A percentile compares a stretch with the other conserved stretches of the same genome.
Evolutionary conservation across 2,888 invertebrate species (phyloP).

Genomic region (Apotomis betuletana): DNA sequence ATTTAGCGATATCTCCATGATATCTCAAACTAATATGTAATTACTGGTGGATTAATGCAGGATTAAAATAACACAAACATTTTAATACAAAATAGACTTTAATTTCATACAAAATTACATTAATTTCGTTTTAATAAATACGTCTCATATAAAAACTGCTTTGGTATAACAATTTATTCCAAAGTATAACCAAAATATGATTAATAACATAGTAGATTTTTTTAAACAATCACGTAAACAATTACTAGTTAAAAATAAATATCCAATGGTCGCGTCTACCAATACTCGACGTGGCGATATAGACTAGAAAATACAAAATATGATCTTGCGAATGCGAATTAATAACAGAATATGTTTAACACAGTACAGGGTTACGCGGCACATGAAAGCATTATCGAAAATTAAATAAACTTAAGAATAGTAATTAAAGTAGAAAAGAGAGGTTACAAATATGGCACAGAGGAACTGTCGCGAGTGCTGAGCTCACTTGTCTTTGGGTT

Average conservation of each 20-base stretch:
- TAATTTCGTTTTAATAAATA: conserved; percentile 69
- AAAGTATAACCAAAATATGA: conserved; percentile 36
- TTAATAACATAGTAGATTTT: conserved; percentile 35
- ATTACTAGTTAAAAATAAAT: conserved; percentile 44
- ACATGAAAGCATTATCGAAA: conserved; percentile 75
- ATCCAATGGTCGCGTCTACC: conserved; percentile 51
- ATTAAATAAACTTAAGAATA: conserved; percentile 62
- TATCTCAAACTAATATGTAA: no score
- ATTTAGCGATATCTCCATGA: no score
- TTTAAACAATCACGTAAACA: conserved; percentile 33
- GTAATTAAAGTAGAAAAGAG: conserved; percentile 60
- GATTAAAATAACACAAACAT: conserved; percentile 10
- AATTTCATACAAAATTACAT: conserved; percentile 73
- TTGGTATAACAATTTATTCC: conserved; percentile 38
- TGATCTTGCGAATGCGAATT: conserved; percentile 64
- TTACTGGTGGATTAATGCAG: not conserved
- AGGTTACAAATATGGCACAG: conserved; percentile 79
- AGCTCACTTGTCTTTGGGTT: conserved; percentile 80
- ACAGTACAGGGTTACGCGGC: conserved; percentile 66
- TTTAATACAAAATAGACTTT: conserved; percentile 74
- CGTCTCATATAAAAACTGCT: conserved; percentile 40
- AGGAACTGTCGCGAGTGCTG: conserved; percentile 69
- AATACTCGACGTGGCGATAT: conserved; percentile 34
- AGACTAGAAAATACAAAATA: conserved; percentile 60
- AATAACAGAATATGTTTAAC: conserved; percentile 61